phyloP scores from a whole-genome alignment of 2,797 vertebrate species.

The Acipenser transmontanus region DNA sequence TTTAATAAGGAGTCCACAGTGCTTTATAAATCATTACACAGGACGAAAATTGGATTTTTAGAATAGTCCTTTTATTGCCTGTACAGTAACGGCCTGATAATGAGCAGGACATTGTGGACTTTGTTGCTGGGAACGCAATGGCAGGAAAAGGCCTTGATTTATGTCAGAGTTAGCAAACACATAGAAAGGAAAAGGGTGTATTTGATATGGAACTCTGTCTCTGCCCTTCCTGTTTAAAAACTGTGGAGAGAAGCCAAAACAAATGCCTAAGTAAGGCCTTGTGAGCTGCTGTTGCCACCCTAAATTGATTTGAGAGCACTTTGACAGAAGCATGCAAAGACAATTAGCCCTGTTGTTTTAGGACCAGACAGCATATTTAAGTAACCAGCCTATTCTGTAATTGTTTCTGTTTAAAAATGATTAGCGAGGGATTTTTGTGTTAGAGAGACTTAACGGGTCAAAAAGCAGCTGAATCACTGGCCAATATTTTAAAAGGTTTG shows the following conservation, averaged over 20 bases:
- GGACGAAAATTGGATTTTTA: constrained; percentile 38
- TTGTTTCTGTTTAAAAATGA: constrained; percentile 2
- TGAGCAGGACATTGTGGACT: constrained; percentile 45
- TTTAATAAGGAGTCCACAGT: constrained; percentile 62
- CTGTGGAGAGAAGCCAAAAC: constrained; percentile 31
- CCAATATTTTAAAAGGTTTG: constrained; percentile 11
- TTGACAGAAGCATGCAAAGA: constrained; percentile 23
- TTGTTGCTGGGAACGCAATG: constrained; percentile 44
- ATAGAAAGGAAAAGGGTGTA: constrained; percentile 51
- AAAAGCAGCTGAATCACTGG: constrained; percentile 21
- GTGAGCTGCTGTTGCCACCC: constrained; percentile 41
- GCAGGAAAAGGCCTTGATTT: constrained; percentile 44
- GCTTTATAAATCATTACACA: constrained; percentile 56
- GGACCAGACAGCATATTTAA: constrained; percentile 17
- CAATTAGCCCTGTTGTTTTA: constrained; percentile 30
- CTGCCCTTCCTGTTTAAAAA: constrained; percentile 62
- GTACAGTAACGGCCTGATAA: constrained; percentile 17
- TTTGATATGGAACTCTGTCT: constrained; percentile 56
- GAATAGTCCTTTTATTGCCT: constrained; percentile 41
- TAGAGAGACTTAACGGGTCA: constrained; percentile 9
- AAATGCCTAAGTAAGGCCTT: constrained; percentile 37
- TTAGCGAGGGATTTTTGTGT: neutral
- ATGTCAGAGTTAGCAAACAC: constrained; percentile 40
- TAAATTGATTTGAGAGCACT: constrained; percentile 31
- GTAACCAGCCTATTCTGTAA: constrained; percentile 14